Evolutionary conservation across 2,888 invertebrate genomes (phyloP).

Genomic region (Cataglyphis livida): DNA sequence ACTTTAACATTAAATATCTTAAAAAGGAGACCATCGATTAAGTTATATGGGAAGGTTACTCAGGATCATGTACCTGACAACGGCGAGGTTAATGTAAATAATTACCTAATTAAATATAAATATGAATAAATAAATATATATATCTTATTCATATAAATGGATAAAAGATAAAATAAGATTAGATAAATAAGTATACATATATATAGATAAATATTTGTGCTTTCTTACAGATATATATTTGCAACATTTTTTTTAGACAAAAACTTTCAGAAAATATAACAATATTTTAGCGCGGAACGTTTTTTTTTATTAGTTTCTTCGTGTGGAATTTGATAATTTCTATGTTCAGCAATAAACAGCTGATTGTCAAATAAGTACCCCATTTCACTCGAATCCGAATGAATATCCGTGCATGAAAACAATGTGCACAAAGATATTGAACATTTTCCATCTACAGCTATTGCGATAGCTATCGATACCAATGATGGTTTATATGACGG

Average conservation of each 20-base stretch:
- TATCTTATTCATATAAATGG: background rate
- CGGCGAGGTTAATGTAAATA: too few species aligned
- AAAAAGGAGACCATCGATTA: too few species aligned
- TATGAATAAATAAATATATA: background rate
- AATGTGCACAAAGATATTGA: conserved; percentile 1
- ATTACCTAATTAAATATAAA: background rate
- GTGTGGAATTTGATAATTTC: background rate
- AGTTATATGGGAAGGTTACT: too few species aligned
- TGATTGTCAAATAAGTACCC: background rate
- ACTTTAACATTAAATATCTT: too few species aligned
- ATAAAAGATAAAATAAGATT: background rate
- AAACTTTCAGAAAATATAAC: background rate
- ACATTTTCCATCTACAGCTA: background rate
- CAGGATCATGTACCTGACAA: too few species aligned
- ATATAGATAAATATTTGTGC: background rate
- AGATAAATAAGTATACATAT: background rate
- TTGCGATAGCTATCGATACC: background rate
- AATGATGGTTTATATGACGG: conserved; percentile 20
- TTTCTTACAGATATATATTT: background rate
- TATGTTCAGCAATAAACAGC: background rate
- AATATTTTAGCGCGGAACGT: background rate
- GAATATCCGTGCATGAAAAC: background rate
- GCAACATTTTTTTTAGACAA: background rate
- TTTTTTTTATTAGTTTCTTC: background rate
- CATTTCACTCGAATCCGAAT: background rate